Percentiles rank a stretch among this genome's conserved stretches.
Conservation (phyloP, 1,140 invertebrate genomes). For the Epicauta chinensis region DNA sequence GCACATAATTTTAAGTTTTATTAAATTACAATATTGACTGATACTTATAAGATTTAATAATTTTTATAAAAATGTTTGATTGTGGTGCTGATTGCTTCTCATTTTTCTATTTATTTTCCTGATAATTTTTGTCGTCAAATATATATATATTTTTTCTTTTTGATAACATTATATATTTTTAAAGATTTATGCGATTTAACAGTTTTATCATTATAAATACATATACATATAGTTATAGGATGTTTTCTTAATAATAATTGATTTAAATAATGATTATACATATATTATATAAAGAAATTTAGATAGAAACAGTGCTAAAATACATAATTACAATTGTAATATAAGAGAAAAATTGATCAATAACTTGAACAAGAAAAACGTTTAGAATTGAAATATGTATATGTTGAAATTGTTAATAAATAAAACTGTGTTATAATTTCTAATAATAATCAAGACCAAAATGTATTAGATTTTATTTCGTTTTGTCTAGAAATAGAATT, state of each 20-base stretch:
- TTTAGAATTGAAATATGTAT: slow-evolving; percentile 9
- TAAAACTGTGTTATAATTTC: slow-evolving; percentile 13
- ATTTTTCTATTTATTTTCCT: too few species aligned
- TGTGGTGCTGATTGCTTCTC: too few species aligned
- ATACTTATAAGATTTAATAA: too few species aligned
- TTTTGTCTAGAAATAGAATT: slow-evolving; percentile 15
- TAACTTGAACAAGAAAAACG: slow-evolving; percentile 1
- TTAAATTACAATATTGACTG: too few species aligned
- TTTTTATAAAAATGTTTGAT: too few species aligned
- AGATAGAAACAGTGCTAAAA: slow-evolving; percentile 1
- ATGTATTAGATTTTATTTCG: slow-evolving; percentile 17
- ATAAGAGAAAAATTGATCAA: slow-evolving; percentile 11
- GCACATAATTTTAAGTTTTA: too few species aligned
- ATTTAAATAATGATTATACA: background rate
- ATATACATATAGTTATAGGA: background rate
- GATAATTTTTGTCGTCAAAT: too few species aligned
- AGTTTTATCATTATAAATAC: background rate
- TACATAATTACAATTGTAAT: slow-evolving; percentile 15
- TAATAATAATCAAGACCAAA: slow-evolving; percentile 19
- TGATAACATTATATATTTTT: too few species aligned
- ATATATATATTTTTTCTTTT: too few species aligned
- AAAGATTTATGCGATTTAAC: background rate
- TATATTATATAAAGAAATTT: background rate
- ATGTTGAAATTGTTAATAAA: slow-evolving; percentile 22
- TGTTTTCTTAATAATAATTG: slow-evolving; percentile 6